Percentiles rank a stretch among this genome's conserved stretches.
Conservation (phyloP, 1,140 invertebrate species). For the Aradophagus sp. region DNA sequence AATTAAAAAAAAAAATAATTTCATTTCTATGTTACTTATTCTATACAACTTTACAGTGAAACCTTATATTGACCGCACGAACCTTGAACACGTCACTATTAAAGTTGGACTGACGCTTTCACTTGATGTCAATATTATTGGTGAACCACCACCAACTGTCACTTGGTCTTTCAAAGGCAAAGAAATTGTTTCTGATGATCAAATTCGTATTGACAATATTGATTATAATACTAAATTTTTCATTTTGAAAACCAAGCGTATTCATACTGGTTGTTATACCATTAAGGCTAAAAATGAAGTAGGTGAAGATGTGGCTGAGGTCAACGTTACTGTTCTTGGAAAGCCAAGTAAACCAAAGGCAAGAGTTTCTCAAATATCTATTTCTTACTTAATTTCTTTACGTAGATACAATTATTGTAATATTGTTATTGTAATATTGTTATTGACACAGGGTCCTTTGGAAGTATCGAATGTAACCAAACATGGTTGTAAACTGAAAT, state of each 20-base stretch:
- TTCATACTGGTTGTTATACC: slow-evolving; percentile 92
- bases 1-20: slow-evolving; percentile 4
- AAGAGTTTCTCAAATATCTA: not conserved
- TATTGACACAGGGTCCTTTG: slow-evolving; percentile 90
- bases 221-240: slow-evolving; percentile 95
- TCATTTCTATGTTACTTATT: not conserved
- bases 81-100: slow-evolving; percentile 87
- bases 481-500: slow-evolving; percentile 93
- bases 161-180: slow-evolving; percentile 92
- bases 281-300: slow-evolving; percentile 94
- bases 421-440: slow-evolving; percentile 1
- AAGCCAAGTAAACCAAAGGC: slow-evolving; percentile 74
- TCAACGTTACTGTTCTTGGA: slow-evolving; percentile 91
- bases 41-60: slow-evolving; percentile 80
- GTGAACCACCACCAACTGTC: slow-evolving; percentile 93
- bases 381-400: too few species aligned
- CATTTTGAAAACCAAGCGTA: slow-evolving; percentile 85
- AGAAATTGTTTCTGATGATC: slow-evolving; percentile 80
- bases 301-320: slow-evolving; percentile 94
- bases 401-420: not conserved
- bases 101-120: slow-evolving; percentile 94
- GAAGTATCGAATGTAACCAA: slow-evolving; percentile 93
- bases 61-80: slow-evolving; percentile 93
- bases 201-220: slow-evolving; percentile 86
- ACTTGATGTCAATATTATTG: slow-evolving; percentile 93